phyloP scores from a whole-genome alignment of 1,140 invertebrate species.

The Trissolcus basalis region DNA sequence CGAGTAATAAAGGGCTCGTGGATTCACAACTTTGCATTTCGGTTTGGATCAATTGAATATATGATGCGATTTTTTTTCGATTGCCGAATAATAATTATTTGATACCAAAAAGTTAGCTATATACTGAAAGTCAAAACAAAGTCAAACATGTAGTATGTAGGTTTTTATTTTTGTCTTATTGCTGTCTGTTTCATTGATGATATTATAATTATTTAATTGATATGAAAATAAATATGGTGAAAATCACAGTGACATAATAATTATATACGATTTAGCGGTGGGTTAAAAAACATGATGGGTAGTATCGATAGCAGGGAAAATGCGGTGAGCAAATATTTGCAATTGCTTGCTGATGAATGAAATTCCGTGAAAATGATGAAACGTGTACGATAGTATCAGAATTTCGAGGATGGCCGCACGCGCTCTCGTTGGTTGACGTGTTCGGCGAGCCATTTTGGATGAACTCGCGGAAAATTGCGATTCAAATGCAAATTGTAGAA shows the following conservation, averaged over 20 bases:
- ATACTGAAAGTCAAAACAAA: too few relatives aligned
- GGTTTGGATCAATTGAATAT: conserved; percentile 47
- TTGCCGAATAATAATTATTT: too few relatives aligned
- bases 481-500: conserved; percentile 39
- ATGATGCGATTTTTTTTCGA: conserved; percentile 37
- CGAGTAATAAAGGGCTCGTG: conserved; percentile 45
- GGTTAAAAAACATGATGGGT: background rate
- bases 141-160: too few relatives aligned
- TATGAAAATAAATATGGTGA: too few relatives aligned
- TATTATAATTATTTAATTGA: too few relatives aligned
- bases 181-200: too few relatives aligned
- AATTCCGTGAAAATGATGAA: conserved; percentile 51
- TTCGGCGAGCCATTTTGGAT: conserved; percentile 44
- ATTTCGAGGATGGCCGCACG: conserved; percentile 42
- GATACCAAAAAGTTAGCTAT: too few relatives aligned
- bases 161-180: too few relatives aligned
- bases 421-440: conserved; percentile 36
- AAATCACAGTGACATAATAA: conserved; percentile 19
- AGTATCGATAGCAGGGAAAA: conserved; percentile 31
- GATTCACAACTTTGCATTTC: conserved; percentile 54
- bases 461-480: conserved; percentile 40
- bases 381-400: conserved; percentile 36
- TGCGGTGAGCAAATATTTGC: conserved; percentile 32
- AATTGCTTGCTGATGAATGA: conserved; percentile 46
- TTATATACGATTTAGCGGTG: conserved; percentile 1